phyloP scores from a whole-genome alignment of 2,113 vertebrate species.

The Albula glossodonta region DNA sequence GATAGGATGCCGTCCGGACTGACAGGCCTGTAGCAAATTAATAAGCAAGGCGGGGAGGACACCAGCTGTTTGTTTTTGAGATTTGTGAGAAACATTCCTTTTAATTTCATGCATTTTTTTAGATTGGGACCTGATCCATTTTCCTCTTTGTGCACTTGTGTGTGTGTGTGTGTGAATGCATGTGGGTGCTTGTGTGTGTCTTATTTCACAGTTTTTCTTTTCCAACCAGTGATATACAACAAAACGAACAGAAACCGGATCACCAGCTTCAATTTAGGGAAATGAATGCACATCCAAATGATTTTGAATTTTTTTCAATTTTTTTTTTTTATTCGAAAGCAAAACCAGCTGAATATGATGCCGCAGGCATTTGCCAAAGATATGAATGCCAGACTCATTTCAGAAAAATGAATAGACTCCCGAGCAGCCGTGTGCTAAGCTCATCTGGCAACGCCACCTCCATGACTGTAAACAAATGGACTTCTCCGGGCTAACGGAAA shows the following conservation, averaged over 20 bases:
- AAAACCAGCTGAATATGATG: not conserved
- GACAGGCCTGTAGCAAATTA: not conserved
- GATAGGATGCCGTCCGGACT: not conserved
- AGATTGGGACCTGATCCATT: not conserved
- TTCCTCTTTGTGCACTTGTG: not conserved
- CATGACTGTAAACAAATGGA: not conserved
- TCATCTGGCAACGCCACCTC: not conserved
- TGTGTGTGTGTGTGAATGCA: not conserved
- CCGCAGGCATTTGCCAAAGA: not conserved
- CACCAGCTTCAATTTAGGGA: not conserved
- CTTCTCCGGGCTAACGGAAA: not conserved
- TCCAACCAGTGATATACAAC: not conserved
- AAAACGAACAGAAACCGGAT: not conserved
- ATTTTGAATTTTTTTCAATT: not conserved
- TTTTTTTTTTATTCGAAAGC: not conserved
- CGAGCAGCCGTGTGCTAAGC: not conserved
- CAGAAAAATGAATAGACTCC: not conserved
- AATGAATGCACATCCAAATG: not conserved
- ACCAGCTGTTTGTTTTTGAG: not conserved
- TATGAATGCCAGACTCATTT: not conserved
- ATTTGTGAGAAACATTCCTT: not conserved
- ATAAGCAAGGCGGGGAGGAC: not conserved
- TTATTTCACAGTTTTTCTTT: not conserved
- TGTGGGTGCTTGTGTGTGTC: not conserved
- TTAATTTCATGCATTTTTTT: not conserved